Evolutionary conservation across 2,888 invertebrate species (phyloP).

Genomic region (Calephelis perditalis): DNA sequence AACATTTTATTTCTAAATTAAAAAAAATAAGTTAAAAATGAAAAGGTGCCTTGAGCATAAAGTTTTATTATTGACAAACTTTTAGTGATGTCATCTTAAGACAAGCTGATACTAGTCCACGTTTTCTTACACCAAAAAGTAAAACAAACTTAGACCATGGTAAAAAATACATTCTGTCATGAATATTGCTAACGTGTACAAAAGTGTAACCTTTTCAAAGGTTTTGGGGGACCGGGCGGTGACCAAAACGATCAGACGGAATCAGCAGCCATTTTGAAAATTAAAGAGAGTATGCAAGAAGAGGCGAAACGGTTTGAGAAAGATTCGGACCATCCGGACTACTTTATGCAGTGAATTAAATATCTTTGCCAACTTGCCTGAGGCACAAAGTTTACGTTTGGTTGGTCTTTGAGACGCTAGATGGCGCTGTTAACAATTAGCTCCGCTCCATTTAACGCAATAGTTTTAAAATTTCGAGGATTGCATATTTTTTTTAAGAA

Average conservation of each 20-base stretch:
- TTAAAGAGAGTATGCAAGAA: constrained; percentile 99
- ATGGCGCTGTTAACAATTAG: background rate
- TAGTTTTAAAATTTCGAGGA: background rate
- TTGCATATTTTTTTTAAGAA: constrained; percentile 23
- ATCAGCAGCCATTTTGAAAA: constrained; percentile 99
- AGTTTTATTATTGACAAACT: no score
- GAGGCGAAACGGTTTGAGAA: constrained; percentile 99
- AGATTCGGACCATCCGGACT: constrained; percentile 97
- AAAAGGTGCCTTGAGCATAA: no score
- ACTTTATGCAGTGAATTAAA: constrained; percentile 93
- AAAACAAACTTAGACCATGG: constrained; percentile 2
- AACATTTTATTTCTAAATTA: no score
- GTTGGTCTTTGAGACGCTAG: background rate
- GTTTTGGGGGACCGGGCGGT: constrained; percentile 74
- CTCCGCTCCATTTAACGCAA: background rate
- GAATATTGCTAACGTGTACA: constrained; percentile 31
- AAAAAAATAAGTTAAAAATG: no score
- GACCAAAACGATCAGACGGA: constrained; percentile 93
- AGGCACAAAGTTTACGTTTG: constrained; percentile 6
- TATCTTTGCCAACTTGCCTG: constrained; percentile 35
- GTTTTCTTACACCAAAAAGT: no score
- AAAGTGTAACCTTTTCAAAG: constrained; percentile 39
- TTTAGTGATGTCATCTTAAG: no score
- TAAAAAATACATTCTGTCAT: constrained; percentile 16
- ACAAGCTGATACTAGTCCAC: no score